Conservation (phyloP, 2,888 invertebrate genomes). For the Noctua janthina region DNA sequence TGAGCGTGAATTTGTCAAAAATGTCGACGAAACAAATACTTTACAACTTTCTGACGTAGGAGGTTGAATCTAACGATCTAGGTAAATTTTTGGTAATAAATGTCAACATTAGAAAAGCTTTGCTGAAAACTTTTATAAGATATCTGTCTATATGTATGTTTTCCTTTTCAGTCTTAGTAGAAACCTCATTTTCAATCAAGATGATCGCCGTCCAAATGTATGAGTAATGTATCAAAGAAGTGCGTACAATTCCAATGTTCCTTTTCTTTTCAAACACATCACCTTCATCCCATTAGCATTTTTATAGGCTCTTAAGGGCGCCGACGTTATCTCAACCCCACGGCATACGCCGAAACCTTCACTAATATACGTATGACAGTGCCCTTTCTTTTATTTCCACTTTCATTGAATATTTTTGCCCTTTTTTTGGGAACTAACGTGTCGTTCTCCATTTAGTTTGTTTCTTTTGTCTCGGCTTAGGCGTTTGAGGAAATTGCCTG, state of each 20-base stretch:
- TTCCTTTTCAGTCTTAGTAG: background rate
- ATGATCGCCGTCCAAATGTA: conserved; percentile 25
- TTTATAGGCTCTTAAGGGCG: conserved; percentile 79
- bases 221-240: conserved; percentile 48
- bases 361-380: conserved; percentile 66
- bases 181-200: conserved; percentile 31
- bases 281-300: conserved; percentile 83
- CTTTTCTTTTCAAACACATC: conserved; percentile 75
- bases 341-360: conserved; percentile 68
- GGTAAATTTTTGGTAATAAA: no score
- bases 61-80: background rate
- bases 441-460: conserved; percentile 49
- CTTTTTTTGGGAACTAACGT: conserved; percentile 51
- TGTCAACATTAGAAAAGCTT: no score
- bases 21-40: background rate
- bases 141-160: background rate
- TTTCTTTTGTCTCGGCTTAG: conserved; percentile 31
- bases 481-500: conserved; percentile 12
- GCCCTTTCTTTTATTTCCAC: conserved; percentile 72
- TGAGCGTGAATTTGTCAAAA: background rate
- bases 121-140: background rate
- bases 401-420: conserved; percentile 71
- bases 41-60: background rate
- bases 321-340: conserved; percentile 76
- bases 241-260: conserved; percentile 44